Conservation (phyloP, 2,888 invertebrate species). For the Cynaeus angustus region DNA sequence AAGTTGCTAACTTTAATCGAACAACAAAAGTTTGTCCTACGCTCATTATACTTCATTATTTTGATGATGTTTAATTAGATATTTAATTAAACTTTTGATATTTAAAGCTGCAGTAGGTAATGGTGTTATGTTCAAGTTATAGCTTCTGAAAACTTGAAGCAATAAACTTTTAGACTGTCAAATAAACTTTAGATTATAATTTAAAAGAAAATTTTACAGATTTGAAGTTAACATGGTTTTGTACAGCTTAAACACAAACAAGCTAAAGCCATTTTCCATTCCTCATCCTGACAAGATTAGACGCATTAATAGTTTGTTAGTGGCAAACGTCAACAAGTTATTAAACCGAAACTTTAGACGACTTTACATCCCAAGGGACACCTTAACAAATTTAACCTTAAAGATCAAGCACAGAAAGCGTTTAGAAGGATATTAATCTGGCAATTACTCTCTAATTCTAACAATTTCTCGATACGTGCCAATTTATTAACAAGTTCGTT, state of each 20-base stretch:
- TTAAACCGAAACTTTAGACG: conserved; percentile 30
- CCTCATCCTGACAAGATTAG: conserved; percentile 6
- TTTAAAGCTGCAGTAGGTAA: too few relatives aligned
- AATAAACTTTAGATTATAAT: too few relatives aligned
- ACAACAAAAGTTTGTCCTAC: conserved; percentile 1
- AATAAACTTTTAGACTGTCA: not conserved
- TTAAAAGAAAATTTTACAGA: too few relatives aligned
- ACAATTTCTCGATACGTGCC: too few relatives aligned
- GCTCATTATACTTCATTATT: conserved; percentile 2
- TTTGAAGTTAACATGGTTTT: too few relatives aligned
- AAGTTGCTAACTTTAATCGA: conserved; percentile 1
- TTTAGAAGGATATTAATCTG: not conserved
- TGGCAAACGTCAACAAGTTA: conserved; percentile 36
- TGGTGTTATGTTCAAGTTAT: not conserved
- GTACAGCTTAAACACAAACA: too few relatives aligned
- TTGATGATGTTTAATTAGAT: not conserved
- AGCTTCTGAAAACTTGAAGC: too few relatives aligned
- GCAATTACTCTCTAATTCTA: too few relatives aligned
- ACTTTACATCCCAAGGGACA: conserved; percentile 17
- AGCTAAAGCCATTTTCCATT: conserved; percentile 1
- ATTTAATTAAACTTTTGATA: conserved; percentile 2
- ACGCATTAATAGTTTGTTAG: conserved; percentile 39
- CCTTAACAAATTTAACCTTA: conserved; percentile 17
- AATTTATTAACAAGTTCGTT: too few relatives aligned
- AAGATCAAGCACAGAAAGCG: conserved; percentile 5